phyloP scores from a whole-genome alignment of 2,113 vertebrate genomes.

The Carassius gibelio region DNA sequence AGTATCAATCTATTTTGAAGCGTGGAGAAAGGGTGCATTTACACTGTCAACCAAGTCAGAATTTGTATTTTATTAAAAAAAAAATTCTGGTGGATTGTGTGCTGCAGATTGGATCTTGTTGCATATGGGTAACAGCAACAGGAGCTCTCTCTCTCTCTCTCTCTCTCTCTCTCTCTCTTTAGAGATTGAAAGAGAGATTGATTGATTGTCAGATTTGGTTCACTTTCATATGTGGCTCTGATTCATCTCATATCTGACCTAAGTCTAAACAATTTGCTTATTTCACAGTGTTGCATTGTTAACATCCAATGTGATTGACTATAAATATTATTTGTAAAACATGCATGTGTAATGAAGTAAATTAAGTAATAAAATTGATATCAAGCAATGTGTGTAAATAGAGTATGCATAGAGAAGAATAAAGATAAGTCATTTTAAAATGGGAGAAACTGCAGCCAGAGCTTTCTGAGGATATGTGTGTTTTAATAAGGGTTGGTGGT shows the following conservation, averaged over 20 bases:
- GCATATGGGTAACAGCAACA: neutral
- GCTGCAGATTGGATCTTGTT: neutral
- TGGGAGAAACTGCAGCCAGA: neutral
- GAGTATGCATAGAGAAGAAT: neutral
- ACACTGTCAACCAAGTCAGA: neutral
- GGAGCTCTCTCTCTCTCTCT: no score
- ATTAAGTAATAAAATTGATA: no score
- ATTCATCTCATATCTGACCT: neutral
- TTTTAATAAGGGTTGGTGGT: neutral
- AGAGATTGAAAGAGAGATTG: no score
- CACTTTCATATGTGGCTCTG: neutral
- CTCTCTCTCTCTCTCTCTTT: no score
- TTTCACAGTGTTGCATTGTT: neutral
- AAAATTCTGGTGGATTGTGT: neutral
- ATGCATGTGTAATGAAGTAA: no score
- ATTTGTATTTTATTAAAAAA: neutral
- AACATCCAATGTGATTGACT: neutral
- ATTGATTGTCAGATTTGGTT: no score
- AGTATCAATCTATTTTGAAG: conserved; percentile 34
- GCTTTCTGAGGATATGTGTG: conserved; percentile 37
- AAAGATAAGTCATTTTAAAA: neutral
- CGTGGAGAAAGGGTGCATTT: neutral
- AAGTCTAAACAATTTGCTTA: neutral
- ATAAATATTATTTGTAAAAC: no score
- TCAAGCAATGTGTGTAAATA: no score